A percentile compares a stretch with the other conserved stretches of the same genome.
phyloP scores from a whole-genome alignment of 2,113 vertebrate genomes.

The Xyliphius kryptos region DNA sequence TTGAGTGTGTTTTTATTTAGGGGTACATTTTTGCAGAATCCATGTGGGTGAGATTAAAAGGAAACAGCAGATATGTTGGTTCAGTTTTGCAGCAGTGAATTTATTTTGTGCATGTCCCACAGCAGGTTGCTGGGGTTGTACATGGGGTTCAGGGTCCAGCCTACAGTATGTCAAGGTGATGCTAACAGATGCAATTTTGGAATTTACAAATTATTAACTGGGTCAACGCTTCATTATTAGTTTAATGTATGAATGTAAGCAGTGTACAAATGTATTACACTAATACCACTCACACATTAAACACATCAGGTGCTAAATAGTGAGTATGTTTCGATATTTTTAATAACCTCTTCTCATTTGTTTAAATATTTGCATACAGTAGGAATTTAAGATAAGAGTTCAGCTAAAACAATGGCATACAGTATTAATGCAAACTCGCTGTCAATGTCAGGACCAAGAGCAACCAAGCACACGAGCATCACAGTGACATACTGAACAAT shows the following conservation, averaged over 20 bases:
- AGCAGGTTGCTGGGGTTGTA: background rate
- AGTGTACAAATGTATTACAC: no score
- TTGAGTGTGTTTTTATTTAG: no score
- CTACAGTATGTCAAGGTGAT: background rate
- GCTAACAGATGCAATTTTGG: background rate
- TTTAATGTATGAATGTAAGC: no score
- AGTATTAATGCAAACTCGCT: background rate
- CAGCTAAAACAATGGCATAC: background rate
- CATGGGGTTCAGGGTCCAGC: background rate
- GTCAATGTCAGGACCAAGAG: background rate
- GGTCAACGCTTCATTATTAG: no score
- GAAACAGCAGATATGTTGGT: background rate
- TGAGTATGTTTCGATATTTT: no score
- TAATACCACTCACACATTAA: no score
- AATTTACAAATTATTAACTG: constrained; percentile 20
- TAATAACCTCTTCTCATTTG: no score
- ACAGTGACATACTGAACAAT: constrained; percentile 16
- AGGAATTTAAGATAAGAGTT: no score
- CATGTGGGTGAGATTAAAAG: no score
- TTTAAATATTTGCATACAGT: no score
- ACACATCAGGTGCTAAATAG: no score
- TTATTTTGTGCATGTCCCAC: background rate
- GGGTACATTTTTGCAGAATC: no score
- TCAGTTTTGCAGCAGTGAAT: background rate
- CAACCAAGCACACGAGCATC: background rate